These are phyloP conservation scores for Aldabrachelys gigantea DNA, from an alignment of 2,113 vertebrate species.

Conservation along the genomic window DNA sequence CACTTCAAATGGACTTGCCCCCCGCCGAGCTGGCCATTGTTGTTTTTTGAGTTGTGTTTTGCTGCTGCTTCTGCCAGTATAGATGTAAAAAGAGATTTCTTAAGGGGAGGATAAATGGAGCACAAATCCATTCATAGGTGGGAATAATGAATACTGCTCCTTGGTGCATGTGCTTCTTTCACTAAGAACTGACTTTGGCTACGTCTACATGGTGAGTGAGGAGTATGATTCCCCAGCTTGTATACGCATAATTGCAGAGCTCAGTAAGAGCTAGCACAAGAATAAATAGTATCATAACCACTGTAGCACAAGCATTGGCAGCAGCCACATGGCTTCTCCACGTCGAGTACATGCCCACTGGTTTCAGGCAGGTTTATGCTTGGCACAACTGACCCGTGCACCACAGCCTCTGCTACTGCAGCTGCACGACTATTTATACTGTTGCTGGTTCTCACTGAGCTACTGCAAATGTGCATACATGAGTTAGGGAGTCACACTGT, in stretches of 20 bases:
- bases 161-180: background rate
- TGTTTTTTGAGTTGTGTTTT: background rate
- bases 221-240: background rate
- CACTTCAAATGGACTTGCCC: background rate
- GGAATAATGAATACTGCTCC: background rate
- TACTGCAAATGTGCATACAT: background rate
- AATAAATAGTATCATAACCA: background rate
- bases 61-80: constrained; percentile 5
- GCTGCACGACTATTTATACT: background rate
- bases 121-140: background rate
- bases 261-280: background rate
- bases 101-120: background rate
- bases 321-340: background rate
- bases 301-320: background rate
- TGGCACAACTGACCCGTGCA: background rate
- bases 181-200: background rate
- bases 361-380: background rate
- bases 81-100: background rate
- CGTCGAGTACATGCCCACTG: too few species aligned
- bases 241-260: background rate
- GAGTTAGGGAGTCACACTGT: background rate
- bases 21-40: background rate
- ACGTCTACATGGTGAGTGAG: background rate
- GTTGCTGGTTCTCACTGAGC: background rate
- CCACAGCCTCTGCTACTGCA: background rate